Conservation (phyloP, 1,140 invertebrate species). For the Lepidotrigona ventralis region DNA sequence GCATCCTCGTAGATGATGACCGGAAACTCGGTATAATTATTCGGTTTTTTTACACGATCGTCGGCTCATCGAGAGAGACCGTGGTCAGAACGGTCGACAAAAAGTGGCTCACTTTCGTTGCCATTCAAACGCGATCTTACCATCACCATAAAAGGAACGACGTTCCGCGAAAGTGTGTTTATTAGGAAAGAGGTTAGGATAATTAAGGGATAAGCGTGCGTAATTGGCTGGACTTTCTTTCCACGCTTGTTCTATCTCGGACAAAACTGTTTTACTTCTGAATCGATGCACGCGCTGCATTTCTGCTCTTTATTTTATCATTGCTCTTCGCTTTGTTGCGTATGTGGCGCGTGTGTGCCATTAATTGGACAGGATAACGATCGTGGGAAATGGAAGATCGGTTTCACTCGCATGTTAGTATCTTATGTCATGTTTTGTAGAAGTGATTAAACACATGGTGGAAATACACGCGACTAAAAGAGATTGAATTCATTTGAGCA, state of each 20-base stretch:
- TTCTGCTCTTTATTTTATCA: neutral
- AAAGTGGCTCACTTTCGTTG: constrained; percentile 63
- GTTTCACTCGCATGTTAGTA: neutral
- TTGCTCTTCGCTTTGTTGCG: neutral
- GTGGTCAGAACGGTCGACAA: constrained; percentile 22
- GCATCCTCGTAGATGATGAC: neutral
- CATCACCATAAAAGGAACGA: neutral
- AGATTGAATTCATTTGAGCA: too few relatives aligned
- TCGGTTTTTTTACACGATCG: constrained; percentile 45
- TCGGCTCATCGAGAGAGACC: neutral
- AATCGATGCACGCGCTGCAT: neutral
- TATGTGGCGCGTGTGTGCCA: neutral
- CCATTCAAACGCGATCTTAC: neutral
- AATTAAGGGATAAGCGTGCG: constrained; percentile 25
- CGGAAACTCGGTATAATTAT: constrained; percentile 27
- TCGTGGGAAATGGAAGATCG: constrained; percentile 3
- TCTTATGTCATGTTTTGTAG: neutral
- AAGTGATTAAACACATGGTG: neutral
- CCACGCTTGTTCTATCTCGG: neutral
- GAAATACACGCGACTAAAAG: neutral
- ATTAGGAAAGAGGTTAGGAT: constrained; percentile 15
- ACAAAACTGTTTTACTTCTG: neutral
- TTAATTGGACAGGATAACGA: neutral
- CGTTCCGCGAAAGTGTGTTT: constrained; percentile 27
- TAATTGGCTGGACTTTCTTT: constrained; percentile 36